These are phyloP conservation scores for Hyles euphorbiae DNA, from an alignment of 1,140 invertebrate genomes.

Conservation along the genomic window DNA sequence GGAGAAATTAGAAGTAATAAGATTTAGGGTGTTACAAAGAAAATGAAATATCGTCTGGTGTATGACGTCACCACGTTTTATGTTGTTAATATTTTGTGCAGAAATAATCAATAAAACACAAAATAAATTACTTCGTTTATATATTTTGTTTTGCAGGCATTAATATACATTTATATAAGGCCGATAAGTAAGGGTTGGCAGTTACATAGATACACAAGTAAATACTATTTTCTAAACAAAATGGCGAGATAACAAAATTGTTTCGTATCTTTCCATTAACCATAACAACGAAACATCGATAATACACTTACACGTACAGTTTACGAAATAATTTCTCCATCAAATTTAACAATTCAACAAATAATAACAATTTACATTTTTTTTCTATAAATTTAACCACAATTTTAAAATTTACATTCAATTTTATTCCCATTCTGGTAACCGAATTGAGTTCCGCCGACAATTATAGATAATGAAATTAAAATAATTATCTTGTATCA, in stretches of 20 bases:
- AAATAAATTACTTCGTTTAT: constrained; percentile 35
- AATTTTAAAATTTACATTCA: constrained; percentile 30
- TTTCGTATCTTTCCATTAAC: constrained; percentile 11
- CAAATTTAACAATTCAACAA: constrained; percentile 41
- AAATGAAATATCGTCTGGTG: too few relatives aligned
- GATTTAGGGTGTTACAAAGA: too few relatives aligned
- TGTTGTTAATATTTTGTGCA: too few relatives aligned
- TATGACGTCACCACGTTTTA: too few relatives aligned
- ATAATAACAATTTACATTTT: constrained; percentile 39
- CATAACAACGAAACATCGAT: constrained; percentile 17
- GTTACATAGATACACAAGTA: constrained; percentile 12
- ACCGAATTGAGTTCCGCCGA: too few relatives aligned
- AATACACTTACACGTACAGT: constrained; percentile 21
- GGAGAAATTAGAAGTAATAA: too few relatives aligned
- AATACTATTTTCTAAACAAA: constrained; percentile 13
- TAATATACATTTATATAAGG: constrained; percentile 42
- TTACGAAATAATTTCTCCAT: constrained; percentile 34
- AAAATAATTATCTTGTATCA: too few relatives aligned
- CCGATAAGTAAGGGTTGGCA: constrained; percentile 32
- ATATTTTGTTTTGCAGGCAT: constrained; percentile 45
- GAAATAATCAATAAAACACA: constrained; percentile 5
- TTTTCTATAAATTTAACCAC: constrained; percentile 17
- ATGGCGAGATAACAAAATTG: constrained; percentile 4
- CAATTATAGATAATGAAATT: too few relatives aligned
- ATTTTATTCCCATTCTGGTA: constrained; percentile 2